Conservation (phyloP, 2,113 vertebrate species). For the Phaethornis superciliosus region DNA sequence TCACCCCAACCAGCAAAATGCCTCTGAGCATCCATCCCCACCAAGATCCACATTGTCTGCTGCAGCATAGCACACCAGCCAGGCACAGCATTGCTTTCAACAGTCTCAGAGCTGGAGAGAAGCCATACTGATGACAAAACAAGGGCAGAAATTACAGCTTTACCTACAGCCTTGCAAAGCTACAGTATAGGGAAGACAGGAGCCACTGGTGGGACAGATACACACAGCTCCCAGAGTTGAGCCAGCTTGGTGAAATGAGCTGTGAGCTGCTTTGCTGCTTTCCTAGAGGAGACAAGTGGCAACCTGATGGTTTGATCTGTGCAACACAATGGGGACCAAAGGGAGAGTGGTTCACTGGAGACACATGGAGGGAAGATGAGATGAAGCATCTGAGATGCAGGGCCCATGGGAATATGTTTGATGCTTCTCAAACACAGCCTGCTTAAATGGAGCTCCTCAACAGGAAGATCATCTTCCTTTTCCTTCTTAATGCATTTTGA, state of each 20-base stretch:
- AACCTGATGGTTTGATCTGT: fast-evolving
- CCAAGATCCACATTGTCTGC: background rate
- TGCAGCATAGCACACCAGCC: background rate
- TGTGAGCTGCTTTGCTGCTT: background rate
- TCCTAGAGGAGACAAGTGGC: background rate
- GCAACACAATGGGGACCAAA: fast-evolving
- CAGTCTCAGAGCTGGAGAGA: background rate
- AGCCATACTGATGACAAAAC: background rate
- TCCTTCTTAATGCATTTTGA: background rate
- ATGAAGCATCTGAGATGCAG: background rate
- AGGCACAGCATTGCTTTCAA: background rate
- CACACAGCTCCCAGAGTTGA: background rate
- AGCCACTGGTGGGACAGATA: background rate
- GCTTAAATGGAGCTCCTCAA: background rate
- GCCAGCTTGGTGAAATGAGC: background rate
- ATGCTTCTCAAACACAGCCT: background rate
- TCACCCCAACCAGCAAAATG: background rate
- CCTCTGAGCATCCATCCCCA: background rate
- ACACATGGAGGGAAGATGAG: background rate
- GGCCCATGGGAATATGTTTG: fast-evolving
- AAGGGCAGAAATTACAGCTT: background rate
- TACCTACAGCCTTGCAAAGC: background rate
- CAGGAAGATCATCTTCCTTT: background rate
- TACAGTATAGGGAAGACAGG: background rate
- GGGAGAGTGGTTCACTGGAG: background rate